A percentile compares a stretch with the other conserved stretches of the same genome.
phyloP scores from a whole-genome alignment of 2,113 vertebrate genomes.

The Platycercus adscitus region DNA sequence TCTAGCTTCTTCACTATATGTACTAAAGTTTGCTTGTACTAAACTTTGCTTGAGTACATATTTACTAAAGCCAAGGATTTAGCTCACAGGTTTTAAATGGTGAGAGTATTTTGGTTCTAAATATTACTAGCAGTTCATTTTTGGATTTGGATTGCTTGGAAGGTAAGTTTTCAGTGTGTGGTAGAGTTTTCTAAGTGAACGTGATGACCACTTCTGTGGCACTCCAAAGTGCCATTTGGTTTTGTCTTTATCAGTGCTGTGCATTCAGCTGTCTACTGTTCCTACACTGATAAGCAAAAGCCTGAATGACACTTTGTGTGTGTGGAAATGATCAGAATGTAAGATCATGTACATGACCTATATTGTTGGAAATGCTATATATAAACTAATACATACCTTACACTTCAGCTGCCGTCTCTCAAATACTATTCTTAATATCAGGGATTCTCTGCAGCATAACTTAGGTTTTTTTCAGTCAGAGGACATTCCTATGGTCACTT shows the following conservation, averaged over 20 bases:
- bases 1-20: not conserved
- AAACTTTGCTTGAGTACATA: not conserved
- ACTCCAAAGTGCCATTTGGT: not conserved
- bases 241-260: not conserved
- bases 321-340: not conserved
- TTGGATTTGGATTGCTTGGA: not conserved
- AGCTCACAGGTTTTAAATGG: not conserved
- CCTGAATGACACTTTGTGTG: not conserved
- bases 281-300: not conserved
- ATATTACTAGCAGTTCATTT: not conserved
- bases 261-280: not conserved
- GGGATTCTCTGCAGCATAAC: not conserved
- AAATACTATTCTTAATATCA: not conserved
- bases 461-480: not conserved
- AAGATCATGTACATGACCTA: not conserved
- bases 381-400: not conserved
- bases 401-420: not conserved
- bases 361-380: not conserved
- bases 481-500: not conserved
- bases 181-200: not conserved
- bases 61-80: not conserved
- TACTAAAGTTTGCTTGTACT: not conserved
- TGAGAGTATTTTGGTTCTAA: not conserved
- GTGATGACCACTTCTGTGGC: not conserved
- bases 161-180: not conserved